phyloP scores from a whole-genome alignment of 1,140 invertebrate genomes.

The Macrocentrus cingulum region DNA sequence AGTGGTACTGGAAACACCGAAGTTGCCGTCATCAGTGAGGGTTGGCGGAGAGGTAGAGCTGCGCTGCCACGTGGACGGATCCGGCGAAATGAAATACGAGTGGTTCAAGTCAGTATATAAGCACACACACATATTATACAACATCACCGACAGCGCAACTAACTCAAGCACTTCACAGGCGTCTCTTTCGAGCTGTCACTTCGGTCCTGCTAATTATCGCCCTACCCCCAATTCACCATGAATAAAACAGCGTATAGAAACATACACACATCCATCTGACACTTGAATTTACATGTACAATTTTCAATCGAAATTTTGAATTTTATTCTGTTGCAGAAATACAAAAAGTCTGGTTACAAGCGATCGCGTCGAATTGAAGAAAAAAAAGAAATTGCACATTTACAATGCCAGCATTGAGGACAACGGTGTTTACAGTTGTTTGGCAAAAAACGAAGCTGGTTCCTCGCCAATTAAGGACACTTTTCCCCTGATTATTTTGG shows the following conservation, averaged over 20 bases:
- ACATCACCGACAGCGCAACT: too few species aligned
- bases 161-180: too few species aligned
- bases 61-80: conserved; percentile 74
- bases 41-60: conserved; percentile 67
- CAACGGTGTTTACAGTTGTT: conserved; percentile 73
- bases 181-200: background rate
- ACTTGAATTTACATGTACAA: background rate
- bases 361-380: conserved; percentile 65
- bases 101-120: conserved; percentile 68
- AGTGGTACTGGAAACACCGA: conserved; percentile 68
- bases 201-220: conserved; percentile 7
- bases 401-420: conserved; percentile 64
- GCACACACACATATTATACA: too few species aligned
- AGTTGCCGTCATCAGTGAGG: conserved; percentile 58
- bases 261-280: too few species aligned
- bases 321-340: conserved; percentile 61
- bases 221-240: background rate
- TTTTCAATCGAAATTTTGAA: background rate
- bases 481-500: conserved; percentile 61
- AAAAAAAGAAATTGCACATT: conserved; percentile 66
- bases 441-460: conserved; percentile 68
- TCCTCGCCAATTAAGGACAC: conserved; percentile 60
- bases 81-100: conserved; percentile 70
- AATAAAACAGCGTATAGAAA: conserved; percentile 11
- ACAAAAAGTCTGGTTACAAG: conserved; percentile 63